Conservation (phyloP, 2,113 vertebrate species). For the Orthonyx spaldingii region DNA sequence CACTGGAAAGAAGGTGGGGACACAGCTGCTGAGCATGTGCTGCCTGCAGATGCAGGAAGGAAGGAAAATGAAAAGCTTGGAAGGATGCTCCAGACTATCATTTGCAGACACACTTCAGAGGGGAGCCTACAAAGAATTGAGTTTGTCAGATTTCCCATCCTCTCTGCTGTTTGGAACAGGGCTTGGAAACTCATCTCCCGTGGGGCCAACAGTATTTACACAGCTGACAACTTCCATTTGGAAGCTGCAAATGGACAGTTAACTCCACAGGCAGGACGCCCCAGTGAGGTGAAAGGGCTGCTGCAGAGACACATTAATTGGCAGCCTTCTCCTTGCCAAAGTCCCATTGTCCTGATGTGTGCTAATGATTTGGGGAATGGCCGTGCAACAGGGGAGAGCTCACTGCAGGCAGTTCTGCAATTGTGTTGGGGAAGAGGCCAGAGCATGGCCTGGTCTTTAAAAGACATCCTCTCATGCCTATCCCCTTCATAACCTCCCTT, state of each 20-base stretch:
- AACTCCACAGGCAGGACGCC: not conserved
- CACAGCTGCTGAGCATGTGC: not conserved
- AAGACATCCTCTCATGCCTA: not conserved
- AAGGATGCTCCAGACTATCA: not conserved
- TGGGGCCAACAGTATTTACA: not conserved
- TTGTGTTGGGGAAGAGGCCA: not conserved
- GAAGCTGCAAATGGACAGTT: not conserved
- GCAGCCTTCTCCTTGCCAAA: not conserved
- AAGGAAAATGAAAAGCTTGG: not conserved
- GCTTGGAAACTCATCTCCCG: not conserved
- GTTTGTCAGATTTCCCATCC: slow-evolving; percentile 1
- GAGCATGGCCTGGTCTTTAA: not conserved
- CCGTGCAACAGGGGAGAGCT: not conserved
- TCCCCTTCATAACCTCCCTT: not conserved
- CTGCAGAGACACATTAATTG: not conserved
- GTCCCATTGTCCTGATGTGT: not conserved
- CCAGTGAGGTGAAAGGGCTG: not conserved
- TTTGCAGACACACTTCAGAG: not conserved
- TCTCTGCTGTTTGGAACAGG: not conserved
- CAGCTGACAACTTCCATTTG: slow-evolving; percentile 14
- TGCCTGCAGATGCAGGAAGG: not conserved
- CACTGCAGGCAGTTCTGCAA: not conserved
- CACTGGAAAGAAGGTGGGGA: not conserved
- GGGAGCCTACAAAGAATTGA: not conserved
- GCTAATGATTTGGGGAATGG: not conserved